Conservation (phyloP, 2,888 invertebrate species). For the Prenolepis imparis region DNA sequence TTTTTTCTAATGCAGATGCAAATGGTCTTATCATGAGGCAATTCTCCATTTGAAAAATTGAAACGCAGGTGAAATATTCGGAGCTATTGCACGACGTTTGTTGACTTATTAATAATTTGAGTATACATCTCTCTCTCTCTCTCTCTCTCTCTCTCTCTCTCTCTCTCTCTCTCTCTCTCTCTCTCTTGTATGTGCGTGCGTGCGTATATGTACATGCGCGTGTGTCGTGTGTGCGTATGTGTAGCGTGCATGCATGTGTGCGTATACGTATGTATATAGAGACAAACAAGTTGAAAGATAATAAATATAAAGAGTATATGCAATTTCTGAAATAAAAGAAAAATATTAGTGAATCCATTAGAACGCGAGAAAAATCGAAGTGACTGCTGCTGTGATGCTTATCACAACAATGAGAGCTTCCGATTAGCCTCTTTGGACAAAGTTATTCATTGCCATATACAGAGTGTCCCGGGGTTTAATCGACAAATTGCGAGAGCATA, state of each 20-base stretch:
- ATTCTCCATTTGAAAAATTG: neutral
- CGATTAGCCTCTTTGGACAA: conserved; percentile 40
- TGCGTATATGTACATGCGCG: conserved; percentile 57
- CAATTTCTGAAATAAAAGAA: neutral
- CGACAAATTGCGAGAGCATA: too few relatives aligned
- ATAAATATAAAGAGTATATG: conserved; percentile 6
- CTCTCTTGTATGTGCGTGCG: conserved; percentile 43
- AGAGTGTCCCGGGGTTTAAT: too few relatives aligned
- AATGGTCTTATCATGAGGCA: neutral
- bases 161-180: too few relatives aligned
- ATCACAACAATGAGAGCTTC: conserved; percentile 37
- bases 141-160: too few relatives aligned
- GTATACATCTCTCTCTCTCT: conserved; percentile 31
- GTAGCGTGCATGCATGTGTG: conserved; percentile 44
- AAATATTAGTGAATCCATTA: conserved; percentile 11
- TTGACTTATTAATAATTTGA: conserved; percentile 57
- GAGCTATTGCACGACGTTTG: conserved; percentile 61
- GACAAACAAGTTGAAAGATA: conserved; percentile 37
- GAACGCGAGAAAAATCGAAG: neutral
- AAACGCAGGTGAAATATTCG: conserved; percentile 34
- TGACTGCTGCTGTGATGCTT: conserved; percentile 15
- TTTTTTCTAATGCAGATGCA: conserved; percentile 17
- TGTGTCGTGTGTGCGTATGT: conserved; percentile 23
- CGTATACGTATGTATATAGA: conserved; percentile 43
- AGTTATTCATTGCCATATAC: neutral